phyloP scores from a whole-genome alignment of 1,140 invertebrate species.

The Orchesella cincta region DNA sequence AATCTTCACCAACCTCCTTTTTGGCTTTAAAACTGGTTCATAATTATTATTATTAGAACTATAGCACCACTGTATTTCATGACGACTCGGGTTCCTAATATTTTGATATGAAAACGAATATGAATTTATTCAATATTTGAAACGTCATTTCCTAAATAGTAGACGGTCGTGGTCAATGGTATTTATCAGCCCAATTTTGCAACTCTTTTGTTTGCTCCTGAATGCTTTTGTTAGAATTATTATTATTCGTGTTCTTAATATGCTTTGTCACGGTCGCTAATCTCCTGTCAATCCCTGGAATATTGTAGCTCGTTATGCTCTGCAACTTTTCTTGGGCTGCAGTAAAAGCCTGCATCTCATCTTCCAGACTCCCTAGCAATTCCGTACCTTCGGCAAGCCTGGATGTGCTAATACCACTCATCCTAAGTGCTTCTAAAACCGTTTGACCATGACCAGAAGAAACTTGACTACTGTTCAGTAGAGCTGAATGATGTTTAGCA shows the following conservation, averaged over 20 bases:
- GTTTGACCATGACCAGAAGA: not conserved
- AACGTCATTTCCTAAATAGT: too few relatives aligned
- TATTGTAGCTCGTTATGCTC: too few relatives aligned
- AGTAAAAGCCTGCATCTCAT: conserved; percentile 23
- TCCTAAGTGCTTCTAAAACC: not conserved
- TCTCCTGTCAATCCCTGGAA: not conserved
- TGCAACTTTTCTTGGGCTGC: conserved; percentile 4
- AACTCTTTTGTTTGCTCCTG: conserved; percentile 45
- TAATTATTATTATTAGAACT: too few relatives aligned
- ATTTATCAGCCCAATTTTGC: too few relatives aligned
- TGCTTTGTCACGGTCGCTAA: not conserved
- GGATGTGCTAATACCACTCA: conserved; percentile 2
- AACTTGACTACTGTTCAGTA: not conserved
- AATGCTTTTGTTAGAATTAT: conserved; percentile 19
- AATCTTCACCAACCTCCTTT: too few relatives aligned
- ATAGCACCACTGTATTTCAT: too few relatives aligned
- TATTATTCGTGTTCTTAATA: conserved; percentile 9
- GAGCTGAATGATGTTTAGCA: not conserved
- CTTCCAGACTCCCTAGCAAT: not conserved
- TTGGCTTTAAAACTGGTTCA: too few relatives aligned
- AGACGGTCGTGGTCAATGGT: too few relatives aligned
- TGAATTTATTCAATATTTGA: too few relatives aligned
- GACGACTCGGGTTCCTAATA: too few relatives aligned
- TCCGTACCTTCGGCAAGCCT: not conserved
- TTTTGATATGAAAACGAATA: too few relatives aligned